phyloP scores from a whole-genome alignment of 2,113 vertebrate species.

The Sitta europaea region DNA sequence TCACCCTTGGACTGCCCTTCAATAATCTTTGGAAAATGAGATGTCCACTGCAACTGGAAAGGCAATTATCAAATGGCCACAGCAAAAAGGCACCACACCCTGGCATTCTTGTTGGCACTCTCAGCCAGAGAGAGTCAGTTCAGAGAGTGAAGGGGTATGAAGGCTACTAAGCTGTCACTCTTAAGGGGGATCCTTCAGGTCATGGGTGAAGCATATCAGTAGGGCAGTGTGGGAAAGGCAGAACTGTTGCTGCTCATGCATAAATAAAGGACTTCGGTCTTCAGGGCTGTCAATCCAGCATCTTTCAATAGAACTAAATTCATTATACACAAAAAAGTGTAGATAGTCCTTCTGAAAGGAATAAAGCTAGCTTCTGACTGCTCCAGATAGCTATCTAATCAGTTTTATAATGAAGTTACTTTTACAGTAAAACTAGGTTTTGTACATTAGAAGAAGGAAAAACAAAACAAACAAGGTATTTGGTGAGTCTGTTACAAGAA shows the following conservation, averaged over 20 bases:
- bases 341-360: conserved; percentile 3
- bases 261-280: conserved; percentile 55
- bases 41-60: not conserved
- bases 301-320: conserved; percentile 55
- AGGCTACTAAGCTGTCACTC: conserved; percentile 31
- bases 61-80: not conserved
- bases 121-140: not conserved
- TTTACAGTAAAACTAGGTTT: not conserved
- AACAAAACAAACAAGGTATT: not conserved
- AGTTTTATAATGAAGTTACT: not conserved
- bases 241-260: conserved; percentile 58
- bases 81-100: not conserved
- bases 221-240: conserved; percentile 60
- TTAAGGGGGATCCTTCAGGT: conserved; percentile 32
- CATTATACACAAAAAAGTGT: not conserved
- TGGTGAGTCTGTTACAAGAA: not conserved
- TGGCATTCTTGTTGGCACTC: not conserved
- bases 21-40: not conserved
- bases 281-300: conserved; percentile 61
- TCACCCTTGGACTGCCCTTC: not conserved
- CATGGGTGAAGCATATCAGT: conserved; percentile 45
- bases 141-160: not conserved
- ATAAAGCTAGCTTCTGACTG: not conserved
- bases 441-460: not conserved
- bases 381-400: not conserved